Evolutionary conservation across 2,113 vertebrate genomes (phyloP).

Genomic region (Poeciliopsis retropinna): DNA sequence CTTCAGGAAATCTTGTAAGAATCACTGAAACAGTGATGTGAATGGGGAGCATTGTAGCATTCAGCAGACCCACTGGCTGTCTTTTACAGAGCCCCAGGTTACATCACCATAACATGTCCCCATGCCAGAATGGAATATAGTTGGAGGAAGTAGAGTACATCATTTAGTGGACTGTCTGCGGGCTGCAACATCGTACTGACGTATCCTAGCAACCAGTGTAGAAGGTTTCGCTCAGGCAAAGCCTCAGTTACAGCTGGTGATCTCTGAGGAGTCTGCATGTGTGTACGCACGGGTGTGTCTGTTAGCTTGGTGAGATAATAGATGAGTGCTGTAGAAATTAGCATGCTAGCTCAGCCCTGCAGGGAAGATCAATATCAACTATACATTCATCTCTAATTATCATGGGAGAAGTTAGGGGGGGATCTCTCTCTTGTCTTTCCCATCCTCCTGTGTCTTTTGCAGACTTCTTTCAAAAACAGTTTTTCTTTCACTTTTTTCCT

Average conservation of each 20-base stretch:
- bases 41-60: constrained; percentile 27
- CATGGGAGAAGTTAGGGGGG: constrained; percentile 43
- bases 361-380: constrained; percentile 72
- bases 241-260: constrained; percentile 68
- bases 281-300: constrained; percentile 36
- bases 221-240: constrained; percentile 66
- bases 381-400: constrained; percentile 74
- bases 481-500: constrained; percentile 4
- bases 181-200: constrained; percentile 68
- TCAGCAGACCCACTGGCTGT: constrained; percentile 24
- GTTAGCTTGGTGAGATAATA: constrained; percentile 54
- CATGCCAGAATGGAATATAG: constrained; percentile 43
- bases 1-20: background rate
- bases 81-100: constrained; percentile 31
- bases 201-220: constrained; percentile 80
- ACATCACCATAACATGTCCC: constrained; percentile 51
- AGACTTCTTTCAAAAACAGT: background rate
- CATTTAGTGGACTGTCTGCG: constrained; percentile 60
- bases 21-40: constrained; percentile 11
- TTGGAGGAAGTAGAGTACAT: constrained; percentile 65
- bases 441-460: constrained; percentile 22
- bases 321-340: constrained; percentile 69
- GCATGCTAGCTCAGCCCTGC: constrained; percentile 56
- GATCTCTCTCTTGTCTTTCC: constrained; percentile 30
- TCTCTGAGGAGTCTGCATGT: constrained; percentile 57